Evolutionary conservation across 2,888 invertebrate species (phyloP), one percentile per base, ranked within the genome.

Genomic region (Pseudococcus longispinus): DNA sequence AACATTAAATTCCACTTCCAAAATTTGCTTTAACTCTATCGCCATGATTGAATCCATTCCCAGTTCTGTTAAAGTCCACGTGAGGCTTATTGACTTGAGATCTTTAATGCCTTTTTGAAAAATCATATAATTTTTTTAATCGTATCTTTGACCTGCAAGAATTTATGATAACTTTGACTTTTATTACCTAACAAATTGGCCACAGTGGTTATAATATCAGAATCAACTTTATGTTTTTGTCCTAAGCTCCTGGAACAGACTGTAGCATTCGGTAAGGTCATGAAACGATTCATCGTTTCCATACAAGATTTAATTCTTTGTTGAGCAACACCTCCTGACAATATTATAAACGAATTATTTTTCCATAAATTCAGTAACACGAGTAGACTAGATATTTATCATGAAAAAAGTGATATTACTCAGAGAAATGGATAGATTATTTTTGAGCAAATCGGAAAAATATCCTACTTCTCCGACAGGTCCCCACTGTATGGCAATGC

Each of bases 401-500:
- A n/a, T n/a, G n/a, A n/a, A n/a, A n/a, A n/a, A n/a, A n/a, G n/a
- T 20, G 20, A 23, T 6, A 13, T 60, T 37, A 80, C 80, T 13
- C 88, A 94, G 93, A 44, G 94, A 90, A 88, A 94, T 94, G 32
- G 93, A 92, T 88, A 94, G 93, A 1, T 94, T 93, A 87, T 94
- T 94, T 88, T 93, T 89, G 89, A 90, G 90, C 46, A 93, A 93
- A 77, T 93, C 91, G 4, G 93, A 92, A 82, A 60, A 2, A 6
- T 93, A 91, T 89, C 95, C 94, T 87, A 95, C 95, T 91, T 98
- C 97, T 85, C 96, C 98, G 85, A 98, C 93, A 51, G 96, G 97
- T 60, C 98, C 97, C 97, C 97, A 98, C 90, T 98, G 96, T 11
- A 98, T 93, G 1, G 97, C 97, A 88, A 96, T 90, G n/a, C n/a